Base-by-base conservation (phyloP, 2,888 invertebrate genomes). In the Anaspis maculata region DNA sequence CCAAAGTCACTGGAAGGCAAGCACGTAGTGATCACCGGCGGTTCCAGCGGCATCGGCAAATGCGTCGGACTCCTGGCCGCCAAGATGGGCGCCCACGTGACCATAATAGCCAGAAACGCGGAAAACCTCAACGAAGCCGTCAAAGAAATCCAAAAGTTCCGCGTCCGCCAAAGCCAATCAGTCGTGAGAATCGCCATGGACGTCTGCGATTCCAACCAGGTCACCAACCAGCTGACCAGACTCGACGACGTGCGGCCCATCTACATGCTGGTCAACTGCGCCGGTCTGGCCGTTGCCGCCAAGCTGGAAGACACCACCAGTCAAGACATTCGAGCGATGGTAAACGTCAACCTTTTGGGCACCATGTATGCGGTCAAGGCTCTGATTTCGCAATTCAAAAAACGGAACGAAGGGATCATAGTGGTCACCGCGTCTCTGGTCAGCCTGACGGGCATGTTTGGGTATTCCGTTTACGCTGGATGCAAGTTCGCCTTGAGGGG, bases 401-500 rank as follows among this genome's bases (percentile, higher is more conserved):
- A 70, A 33, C 69, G 79, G 32, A 68, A 76, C 57, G 79, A 83
- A 52, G 95, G 94, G 12, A 74, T 82, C 32, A 80, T 97, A 51
- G 84, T 92, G 0, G 74, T 96, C 51, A 82, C 92, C 2, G 83
- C 89, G 1, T 95, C 95, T 3, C 83, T 87, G 64, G 95, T 90
- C 27, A 90, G 88, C 3, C 68, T 94, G 32, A 57, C 82, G 51
- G 86, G 85, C 66, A 74, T 99, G 51, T 98, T 83, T 67, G 98
- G 98, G 0, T 89, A 83, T 61, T 80, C 89, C 27, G 87, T 89
- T 1, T 99, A 98, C 63, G 80, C 89, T 34, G 82, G 85, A 23
- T 80, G 89, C 3, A 99, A 99, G 70, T 98, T 90, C 76, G 98
- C 95, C 0, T 69, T 98, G 1, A 72, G 92, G 38, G 98, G 96